Conservation (phyloP, 2,113 vertebrate genomes). For the Chaetops frenatus region DNA sequence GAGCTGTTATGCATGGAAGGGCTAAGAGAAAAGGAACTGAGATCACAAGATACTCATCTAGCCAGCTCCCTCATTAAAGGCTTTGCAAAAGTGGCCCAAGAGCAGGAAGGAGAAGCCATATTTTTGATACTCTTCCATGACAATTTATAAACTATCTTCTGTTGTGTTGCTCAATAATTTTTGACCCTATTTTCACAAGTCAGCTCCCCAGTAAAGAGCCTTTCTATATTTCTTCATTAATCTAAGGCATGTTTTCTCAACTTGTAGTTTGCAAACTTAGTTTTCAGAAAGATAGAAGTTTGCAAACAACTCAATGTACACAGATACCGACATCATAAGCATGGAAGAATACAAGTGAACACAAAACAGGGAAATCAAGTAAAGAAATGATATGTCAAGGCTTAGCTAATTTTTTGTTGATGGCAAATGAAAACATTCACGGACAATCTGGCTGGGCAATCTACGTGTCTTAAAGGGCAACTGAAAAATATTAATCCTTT, state of each 20-base stretch:
- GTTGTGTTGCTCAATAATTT: neutral
- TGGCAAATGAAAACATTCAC: neutral
- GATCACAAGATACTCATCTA: neutral
- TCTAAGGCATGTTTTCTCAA: neutral
- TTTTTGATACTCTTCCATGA: neutral
- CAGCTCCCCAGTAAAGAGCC: neutral
- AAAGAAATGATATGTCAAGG: neutral
- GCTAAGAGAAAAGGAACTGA: neutral
- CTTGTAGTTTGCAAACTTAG: neutral
- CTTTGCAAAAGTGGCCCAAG: neutral
- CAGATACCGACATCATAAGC: neutral
- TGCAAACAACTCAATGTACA: neutral
- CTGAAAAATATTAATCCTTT: neutral
- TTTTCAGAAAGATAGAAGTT: neutral
- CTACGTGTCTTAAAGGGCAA: neutral
- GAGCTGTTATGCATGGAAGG: neutral
- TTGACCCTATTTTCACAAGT: neutral
- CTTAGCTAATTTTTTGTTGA: neutral
- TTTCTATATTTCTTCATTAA: neutral
- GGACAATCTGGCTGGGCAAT: neutral
- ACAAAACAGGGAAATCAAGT: neutral
- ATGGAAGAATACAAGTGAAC: neutral
- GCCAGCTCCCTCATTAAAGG: neutral
- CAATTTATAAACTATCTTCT: neutral
- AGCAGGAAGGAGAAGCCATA: neutral